These are phyloP conservation scores for Platyrinchus mystaceus DNA, from an alignment of 2,797 vertebrate species.

Conservation along the genomic window DNA sequence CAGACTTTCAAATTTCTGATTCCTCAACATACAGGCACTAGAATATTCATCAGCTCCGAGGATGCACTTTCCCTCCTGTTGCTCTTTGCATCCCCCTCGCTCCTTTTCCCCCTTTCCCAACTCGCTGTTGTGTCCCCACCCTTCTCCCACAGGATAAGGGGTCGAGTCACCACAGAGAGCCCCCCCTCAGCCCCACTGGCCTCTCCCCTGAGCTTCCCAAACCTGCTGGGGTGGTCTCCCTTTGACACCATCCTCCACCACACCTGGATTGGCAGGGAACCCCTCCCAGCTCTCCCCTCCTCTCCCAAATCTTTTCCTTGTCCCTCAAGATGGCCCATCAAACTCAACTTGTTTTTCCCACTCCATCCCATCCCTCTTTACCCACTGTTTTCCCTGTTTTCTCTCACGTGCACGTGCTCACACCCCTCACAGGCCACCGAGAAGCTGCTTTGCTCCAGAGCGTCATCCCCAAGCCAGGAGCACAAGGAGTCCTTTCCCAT, in stretches of 20 bases:
- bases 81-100: neutral
- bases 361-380: neutral
- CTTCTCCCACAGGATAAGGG: neutral
- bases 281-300: neutral
- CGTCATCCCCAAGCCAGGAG: neutral
- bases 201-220: neutral
- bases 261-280: neutral
- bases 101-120: neutral
- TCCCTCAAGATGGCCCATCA: neutral
- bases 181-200: neutral
- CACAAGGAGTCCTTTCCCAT: neutral
- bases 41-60: slow-evolving; percentile 87
- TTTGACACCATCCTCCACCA: neutral
- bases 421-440: neutral
- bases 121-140: neutral
- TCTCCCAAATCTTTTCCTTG: neutral
- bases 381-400: neutral
- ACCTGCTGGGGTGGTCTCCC: neutral
- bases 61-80: slow-evolving; percentile 54
- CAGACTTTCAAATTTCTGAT: slow-evolving; percentile 84
- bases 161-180: neutral
- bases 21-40: slow-evolving; percentile 77
- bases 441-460: neutral
- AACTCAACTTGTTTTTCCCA: neutral
- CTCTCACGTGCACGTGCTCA: neutral